Evolutionary conservation across 2,113 vertebrate genomes (phyloP).

Genomic region (Galbula dea): DNA sequence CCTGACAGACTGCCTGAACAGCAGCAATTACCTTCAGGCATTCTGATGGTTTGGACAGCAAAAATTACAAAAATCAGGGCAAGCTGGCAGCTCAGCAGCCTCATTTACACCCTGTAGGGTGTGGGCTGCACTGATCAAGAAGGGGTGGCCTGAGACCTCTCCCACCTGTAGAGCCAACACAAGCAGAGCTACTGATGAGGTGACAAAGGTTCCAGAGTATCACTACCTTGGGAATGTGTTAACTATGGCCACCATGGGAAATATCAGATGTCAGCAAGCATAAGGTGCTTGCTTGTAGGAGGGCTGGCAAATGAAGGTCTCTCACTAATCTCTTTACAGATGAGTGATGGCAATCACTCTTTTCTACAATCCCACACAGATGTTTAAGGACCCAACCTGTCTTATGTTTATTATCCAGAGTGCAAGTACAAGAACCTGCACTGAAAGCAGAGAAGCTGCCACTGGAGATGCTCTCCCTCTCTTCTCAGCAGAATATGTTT

Average conservation of each 20-base stretch:
- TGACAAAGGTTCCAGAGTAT: background rate
- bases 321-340: slow-evolving; percentile 1
- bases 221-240: background rate
- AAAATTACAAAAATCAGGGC: background rate
- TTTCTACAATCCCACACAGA: background rate
- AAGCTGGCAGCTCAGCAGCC: background rate
- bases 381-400: background rate
- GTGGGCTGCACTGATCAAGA: background rate
- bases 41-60: background rate
- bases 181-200: background rate
- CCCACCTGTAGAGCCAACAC: background rate
- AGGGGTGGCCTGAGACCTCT: background rate
- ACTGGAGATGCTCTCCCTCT: background rate
- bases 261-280: background rate
- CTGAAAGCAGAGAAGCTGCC: background rate
- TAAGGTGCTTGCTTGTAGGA: background rate
- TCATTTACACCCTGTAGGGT: background rate
- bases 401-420: background rate
- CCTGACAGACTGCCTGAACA: background rate
- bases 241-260: background rate
- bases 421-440: background rate
- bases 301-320: background rate
- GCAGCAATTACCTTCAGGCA: background rate
- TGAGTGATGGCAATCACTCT: background rate
- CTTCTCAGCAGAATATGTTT: background rate